Evolutionary conservation across 2,888 invertebrate species (phyloP).

Genomic region (Cabera pusaria): DNA sequence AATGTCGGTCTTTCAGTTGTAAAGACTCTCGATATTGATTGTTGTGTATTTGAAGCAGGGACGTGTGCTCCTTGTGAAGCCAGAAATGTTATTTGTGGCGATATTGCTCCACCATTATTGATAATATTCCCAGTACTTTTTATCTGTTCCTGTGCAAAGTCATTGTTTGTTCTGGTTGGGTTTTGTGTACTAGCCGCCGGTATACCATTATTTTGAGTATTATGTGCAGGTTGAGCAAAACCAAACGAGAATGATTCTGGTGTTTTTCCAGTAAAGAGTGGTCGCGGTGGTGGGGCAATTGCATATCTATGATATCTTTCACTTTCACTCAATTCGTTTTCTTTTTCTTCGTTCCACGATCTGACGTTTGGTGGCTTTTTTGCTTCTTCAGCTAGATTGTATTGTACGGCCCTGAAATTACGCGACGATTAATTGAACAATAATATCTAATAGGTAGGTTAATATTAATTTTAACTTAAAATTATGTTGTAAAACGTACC

Average conservation of each 20-base stretch:
- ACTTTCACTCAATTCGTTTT: constrained; percentile 50
- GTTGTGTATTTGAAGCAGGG: constrained; percentile 56
- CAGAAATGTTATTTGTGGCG: constrained; percentile 75
- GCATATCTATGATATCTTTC: constrained; percentile 46
- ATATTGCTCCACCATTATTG: constrained; percentile 55
- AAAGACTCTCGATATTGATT: constrained; percentile 56
- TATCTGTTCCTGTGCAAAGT: constrained; percentile 55
- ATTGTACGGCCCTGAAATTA: constrained; percentile 64
- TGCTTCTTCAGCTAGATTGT: constrained; percentile 76
- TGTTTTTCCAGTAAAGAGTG: constrained; percentile 70
- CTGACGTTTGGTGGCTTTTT: constrained; percentile 64
- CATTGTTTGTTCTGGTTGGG: constrained; percentile 55
- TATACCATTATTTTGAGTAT: constrained; percentile 58
- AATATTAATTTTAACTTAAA: too few species aligned
- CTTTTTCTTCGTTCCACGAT: constrained; percentile 62
- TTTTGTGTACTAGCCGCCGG: constrained; percentile 56
- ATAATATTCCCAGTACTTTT: constrained; percentile 56
- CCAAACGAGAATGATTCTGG: constrained; percentile 77
- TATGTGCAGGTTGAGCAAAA: constrained; percentile 49
- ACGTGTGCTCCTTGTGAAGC: constrained; percentile 75
- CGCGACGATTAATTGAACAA: neutral
- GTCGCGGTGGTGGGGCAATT: constrained; percentile 46
- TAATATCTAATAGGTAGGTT: too few species aligned
- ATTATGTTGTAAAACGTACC: constrained; percentile 47
- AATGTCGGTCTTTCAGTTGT: constrained; percentile 61